Evolutionary conservation across 2,113 vertebrate genomes (phyloP).

Genomic region (Fulmarus glacialis): DNA sequence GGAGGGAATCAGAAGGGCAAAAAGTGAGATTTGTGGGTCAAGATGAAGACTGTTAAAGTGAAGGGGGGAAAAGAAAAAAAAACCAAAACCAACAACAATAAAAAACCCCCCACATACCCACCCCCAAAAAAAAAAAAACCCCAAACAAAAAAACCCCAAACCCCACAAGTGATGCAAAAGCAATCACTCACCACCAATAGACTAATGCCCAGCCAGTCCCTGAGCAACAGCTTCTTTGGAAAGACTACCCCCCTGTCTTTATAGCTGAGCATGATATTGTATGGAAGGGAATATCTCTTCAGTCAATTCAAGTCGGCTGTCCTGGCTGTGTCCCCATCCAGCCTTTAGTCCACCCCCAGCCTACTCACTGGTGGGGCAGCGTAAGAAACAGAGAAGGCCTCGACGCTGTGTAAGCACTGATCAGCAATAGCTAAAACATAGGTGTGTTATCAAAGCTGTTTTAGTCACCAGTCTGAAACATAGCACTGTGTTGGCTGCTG

Average conservation of each 20-base stretch:
- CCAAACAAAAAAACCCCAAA: too few relatives aligned
- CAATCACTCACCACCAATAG: neutral
- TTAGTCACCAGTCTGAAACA: neutral
- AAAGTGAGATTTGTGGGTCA: neutral
- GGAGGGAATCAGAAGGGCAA: neutral
- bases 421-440: neutral
- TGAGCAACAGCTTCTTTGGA: neutral
- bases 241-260: neutral
- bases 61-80: too few relatives aligned
- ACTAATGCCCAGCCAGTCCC: neutral
- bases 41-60: neutral
- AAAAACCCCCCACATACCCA: too few relatives aligned
- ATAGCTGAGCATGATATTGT: neutral
- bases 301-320: neutral
- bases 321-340: neutral
- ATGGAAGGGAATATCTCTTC: neutral
- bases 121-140: too few relatives aligned
- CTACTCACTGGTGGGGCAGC: fast-evolving
- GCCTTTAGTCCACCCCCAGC: neutral
- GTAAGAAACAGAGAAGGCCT: neutral
- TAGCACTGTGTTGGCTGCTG: neutral
- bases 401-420: neutral
- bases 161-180: neutral
- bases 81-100: too few relatives aligned
- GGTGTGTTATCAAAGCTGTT: neutral